These are phyloP conservation scores for Petrosia ficiformis DNA, from an alignment of 37 sponge, comb jelly and placozoan genomes.

Conservation along the genomic window DNA sequence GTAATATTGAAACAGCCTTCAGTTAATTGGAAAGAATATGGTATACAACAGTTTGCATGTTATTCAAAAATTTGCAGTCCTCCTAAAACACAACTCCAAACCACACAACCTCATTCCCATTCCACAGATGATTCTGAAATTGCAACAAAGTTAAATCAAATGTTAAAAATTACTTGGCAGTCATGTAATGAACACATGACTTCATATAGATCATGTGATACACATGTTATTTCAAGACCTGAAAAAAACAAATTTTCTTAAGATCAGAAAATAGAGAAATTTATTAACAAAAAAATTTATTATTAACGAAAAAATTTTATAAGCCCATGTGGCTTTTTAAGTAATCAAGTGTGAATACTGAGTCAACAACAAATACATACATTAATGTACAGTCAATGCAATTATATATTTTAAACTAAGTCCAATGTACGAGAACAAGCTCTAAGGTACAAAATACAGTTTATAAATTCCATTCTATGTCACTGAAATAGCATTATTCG, in stretches of 20 bases:
- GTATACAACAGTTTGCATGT: background rate
- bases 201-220: too few relatives aligned
- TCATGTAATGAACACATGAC: background rate
- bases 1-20: slow-evolving; percentile 41
- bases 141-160: background rate
- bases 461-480: too few relatives aligned
- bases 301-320: background rate
- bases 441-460: too few relatives aligned
- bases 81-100: too few relatives aligned
- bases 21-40: slow-evolving; percentile 28
- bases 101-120: background rate
- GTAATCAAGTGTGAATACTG: background rate
- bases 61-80: background rate
- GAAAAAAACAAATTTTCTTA: too few relatives aligned
- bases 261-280: too few relatives aligned
- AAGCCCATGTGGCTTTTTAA: background rate
- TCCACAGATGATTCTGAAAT: background rate
- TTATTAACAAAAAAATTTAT: background rate
- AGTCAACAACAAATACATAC: background rate
- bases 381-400: background rate
- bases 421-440: too few relatives aligned
- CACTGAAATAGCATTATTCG: slow-evolving; percentile 64
- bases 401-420: too few relatives aligned
- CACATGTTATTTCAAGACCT: too few relatives aligned
- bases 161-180: background rate